Evolutionary conservation across 2,113 vertebrate genomes (phyloP).

Genomic region (Ophiodon elongatus): DNA sequence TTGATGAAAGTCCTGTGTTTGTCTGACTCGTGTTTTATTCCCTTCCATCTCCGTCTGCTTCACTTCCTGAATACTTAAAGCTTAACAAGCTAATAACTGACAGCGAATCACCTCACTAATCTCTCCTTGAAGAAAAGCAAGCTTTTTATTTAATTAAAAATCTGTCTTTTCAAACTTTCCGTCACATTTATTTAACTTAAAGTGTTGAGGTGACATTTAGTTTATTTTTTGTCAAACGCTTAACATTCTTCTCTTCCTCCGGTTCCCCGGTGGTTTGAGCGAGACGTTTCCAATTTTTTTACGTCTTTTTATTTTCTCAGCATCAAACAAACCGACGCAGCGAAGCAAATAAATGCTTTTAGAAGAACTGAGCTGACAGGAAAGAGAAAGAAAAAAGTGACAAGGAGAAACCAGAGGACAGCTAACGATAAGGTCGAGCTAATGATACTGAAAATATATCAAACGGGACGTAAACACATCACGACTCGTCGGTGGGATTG

Average conservation of each 20-base stretch:
- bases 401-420: constrained; percentile 32
- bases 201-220: constrained; percentile 44
- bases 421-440: constrained; percentile 17
- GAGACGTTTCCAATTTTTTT: constrained; percentile 13
- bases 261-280: not conserved
- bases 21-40: no score
- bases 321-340: constrained; percentile 23
- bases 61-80: not conserved
- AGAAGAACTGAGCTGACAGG: constrained; percentile 34
- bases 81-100: not conserved
- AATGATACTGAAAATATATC: constrained; percentile 45
- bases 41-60: not conserved
- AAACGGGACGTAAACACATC: constrained; percentile 26
- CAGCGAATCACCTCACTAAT: no score
- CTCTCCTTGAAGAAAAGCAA: not conserved
- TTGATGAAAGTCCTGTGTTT: no score
- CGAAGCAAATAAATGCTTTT: constrained; percentile 23
- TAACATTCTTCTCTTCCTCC: not conserved
- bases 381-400: constrained; percentile 28
- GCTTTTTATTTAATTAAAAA: not conserved
- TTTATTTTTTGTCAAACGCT: constrained; percentile 5
- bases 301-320: constrained; percentile 30
- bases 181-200: not conserved
- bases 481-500: not conserved
- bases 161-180: constrained; percentile 13